Percentiles rank a stretch among this genome's conserved stretches.
phyloP scores from a whole-genome alignment of 1,140 invertebrate genomes.

The Gonatopus flavifemur region DNA sequence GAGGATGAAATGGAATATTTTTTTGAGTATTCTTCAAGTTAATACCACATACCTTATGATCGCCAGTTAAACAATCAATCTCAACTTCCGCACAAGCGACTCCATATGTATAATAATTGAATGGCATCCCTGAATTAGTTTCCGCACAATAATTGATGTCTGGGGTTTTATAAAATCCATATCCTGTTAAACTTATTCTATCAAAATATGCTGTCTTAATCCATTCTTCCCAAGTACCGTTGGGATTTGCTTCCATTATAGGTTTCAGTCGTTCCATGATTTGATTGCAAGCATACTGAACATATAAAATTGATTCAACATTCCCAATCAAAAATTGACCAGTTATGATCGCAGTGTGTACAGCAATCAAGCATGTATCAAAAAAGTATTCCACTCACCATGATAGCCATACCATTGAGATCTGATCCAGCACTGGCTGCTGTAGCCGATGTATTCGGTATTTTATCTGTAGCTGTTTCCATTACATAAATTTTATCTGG shows the following conservation, averaged over 20 bases:
- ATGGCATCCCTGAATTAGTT: conserved; percentile 70
- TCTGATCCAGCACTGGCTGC: conserved; percentile 91
- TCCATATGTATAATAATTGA: conserved; percentile 82
- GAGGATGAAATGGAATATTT: not conserved
- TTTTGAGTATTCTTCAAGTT: not conserved
- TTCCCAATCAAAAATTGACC: not conserved
- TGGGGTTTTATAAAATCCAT: conserved; percentile 85
- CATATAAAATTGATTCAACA: conserved; percentile 5
- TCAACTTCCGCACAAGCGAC: conserved; percentile 80
- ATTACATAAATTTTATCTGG: conserved; percentile 79
- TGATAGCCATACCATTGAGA: conserved; percentile 92
- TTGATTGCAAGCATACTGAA: conserved; percentile 77
- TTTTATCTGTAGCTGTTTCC: conserved; percentile 90
- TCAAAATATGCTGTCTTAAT: conserved; percentile 78
- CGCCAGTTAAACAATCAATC: conserved; percentile 86
- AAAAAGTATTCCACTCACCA: conserved; percentile 59
- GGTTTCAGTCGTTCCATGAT: conserved; percentile 77
- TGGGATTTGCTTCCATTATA: conserved; percentile 75
- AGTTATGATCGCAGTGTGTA: not conserved
- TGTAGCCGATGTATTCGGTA: conserved; percentile 91
- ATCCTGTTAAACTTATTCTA: conserved; percentile 79
- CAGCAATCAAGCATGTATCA: conserved; percentile 1
- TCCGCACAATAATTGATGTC: conserved; percentile 75
- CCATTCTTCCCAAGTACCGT: conserved; percentile 86
- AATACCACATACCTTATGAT: conserved; percentile 68